Evolutionary conservation across 2,888 invertebrate species (phyloP).

Genomic region (Oligia strigilis): DNA sequence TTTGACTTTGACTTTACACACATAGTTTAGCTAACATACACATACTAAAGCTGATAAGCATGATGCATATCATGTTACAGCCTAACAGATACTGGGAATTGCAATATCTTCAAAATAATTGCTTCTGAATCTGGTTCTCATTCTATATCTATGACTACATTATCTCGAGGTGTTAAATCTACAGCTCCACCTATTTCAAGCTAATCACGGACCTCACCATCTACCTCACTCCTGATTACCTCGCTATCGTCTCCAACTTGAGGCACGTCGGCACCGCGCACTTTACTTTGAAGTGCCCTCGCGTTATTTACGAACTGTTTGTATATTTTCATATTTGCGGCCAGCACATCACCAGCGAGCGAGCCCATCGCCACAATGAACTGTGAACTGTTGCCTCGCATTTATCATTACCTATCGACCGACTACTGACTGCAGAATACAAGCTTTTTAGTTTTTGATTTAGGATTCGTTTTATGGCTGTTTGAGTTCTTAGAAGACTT

Average conservation of each 20-base stretch:
- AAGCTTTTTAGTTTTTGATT: constrained; percentile 54
- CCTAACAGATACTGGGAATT: not conserved
- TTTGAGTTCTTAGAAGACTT: constrained; percentile 46
- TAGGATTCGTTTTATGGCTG: constrained; percentile 48
- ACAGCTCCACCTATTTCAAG: not conserved
- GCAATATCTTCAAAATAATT: not conserved
- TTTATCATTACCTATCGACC: constrained; percentile 71
- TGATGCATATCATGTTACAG: not conserved
- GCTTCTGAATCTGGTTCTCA: not conserved
- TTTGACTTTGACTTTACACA: too few species aligned
- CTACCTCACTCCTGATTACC: not conserved
- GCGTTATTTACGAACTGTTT: constrained; percentile 87
- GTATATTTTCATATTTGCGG: constrained; percentile 88
- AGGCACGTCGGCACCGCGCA: constrained; percentile 69
- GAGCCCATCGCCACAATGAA: constrained; percentile 80
- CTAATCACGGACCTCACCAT: not conserved
- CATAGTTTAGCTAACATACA: too few species aligned
- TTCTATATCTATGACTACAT: not conserved
- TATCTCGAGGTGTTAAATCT: not conserved
- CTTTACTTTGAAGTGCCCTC: constrained; percentile 87
- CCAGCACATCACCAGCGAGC: constrained; percentile 74
- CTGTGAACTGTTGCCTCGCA: constrained; percentile 75
- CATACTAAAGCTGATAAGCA: too few species aligned
- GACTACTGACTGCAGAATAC: constrained; percentile 25
- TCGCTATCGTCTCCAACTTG: constrained; percentile 46